These are phyloP conservation scores for Mus minutoides DNA, from an alignment of 2,797 vertebrate genomes.

Conservation along the genomic window DNA sequence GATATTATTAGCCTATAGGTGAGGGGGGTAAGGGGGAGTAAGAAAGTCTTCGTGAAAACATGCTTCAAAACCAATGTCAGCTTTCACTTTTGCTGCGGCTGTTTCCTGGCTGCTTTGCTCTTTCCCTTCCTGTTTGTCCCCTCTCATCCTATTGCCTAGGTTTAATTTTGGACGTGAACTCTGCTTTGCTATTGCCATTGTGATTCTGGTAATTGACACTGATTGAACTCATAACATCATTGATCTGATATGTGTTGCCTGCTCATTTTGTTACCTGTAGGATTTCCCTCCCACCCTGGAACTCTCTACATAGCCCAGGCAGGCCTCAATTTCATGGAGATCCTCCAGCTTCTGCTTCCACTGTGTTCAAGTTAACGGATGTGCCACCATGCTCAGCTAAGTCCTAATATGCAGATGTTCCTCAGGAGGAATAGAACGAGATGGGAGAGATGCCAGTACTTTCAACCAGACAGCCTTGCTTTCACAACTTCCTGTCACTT, in stretches of 20 bases:
- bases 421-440: not conserved
- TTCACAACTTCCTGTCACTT: not conserved
- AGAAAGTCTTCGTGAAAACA: not conserved
- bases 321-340: not conserved
- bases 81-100: not conserved
- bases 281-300: not conserved
- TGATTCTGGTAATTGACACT: not conserved
- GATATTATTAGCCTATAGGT: not conserved
- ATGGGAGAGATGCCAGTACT: not conserved
- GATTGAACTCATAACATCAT: not conserved
- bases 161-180: not conserved
- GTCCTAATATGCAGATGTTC: not conserved
- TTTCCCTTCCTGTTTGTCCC: constrained; percentile 15
- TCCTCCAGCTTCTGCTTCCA: not conserved
- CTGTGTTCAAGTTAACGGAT: not conserved
- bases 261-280: not conserved
- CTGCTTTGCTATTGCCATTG: not conserved
- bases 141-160: constrained; percentile 18
- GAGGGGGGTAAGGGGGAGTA: not conserved
- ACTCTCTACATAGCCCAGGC: not conserved
- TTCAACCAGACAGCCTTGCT: not conserved
- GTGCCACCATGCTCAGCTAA: not conserved
- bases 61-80: not conserved
- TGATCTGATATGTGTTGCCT: not conserved
- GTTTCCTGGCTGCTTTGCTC: constrained; percentile 22